Base-by-base conservation (phyloP, 2,797 vertebrate genomes). In the Apodemus agrarius region DNA sequence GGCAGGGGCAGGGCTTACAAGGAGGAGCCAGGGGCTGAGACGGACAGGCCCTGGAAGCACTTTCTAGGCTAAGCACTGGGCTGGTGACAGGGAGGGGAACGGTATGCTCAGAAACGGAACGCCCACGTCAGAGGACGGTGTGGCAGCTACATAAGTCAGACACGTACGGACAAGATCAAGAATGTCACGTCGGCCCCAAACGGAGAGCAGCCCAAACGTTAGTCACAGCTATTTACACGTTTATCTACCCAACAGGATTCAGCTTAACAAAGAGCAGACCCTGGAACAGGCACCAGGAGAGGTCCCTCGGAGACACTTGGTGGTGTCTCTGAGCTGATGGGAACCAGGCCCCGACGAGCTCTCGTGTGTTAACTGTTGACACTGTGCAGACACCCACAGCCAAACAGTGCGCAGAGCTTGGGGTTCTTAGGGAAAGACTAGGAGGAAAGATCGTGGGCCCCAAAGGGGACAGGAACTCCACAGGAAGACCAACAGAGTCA, bases 201-300 rank as follows among this genome's bases (percentile, higher is more conserved):
- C 6, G 6, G 75, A 63, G 74, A 85, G 40, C 67, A 22, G 40
- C 61, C n/a, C 89, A 37, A 54, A 52, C 0, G 31, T 17, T 61
- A 10, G 5, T 80, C 76, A 31, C 0, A 1, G 89, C 69, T 2
- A n/a, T 3, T 7, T 2, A 37, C 61, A 17, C 0, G 10, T 7
- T 0, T 34, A 21, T 52, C 63, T 8, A 13, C 69, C 49, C 82
- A n/a, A 31, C 0, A 29, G 26, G n/a, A 46, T 2, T 80, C 81
- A 40, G 67, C 57, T 67, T 61, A 5, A 85, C 80, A 69, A 74
- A 74, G 34, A 76, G 57, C 74, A 76, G 74, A 49, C 9, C 4
- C 46, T 4, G 57, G 78, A 9, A 37, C n/a, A 29, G 3, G 63
- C 14, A 13, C 21, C n/a, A 13, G 49, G 7, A 13, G 0, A 13